Evolutionary conservation across 2,797 vertebrate genomes (phyloP).

Genomic region (Melanotaenia nigrans): DNA sequence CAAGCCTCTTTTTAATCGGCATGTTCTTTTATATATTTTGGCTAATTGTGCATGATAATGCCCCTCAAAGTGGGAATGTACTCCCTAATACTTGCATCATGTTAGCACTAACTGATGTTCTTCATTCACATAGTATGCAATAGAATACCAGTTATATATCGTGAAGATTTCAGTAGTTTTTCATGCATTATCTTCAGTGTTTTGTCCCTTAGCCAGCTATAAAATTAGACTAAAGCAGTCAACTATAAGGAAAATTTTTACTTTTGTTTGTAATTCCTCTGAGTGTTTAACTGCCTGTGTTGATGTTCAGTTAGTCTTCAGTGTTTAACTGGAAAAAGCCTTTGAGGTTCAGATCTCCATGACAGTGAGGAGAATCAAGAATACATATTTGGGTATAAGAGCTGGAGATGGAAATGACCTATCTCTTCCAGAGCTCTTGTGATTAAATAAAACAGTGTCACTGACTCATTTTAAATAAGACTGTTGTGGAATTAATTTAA

Average conservation of each 20-base stretch:
- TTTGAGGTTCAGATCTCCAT: slow-evolving; percentile 38
- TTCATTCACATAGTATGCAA: too few species aligned
- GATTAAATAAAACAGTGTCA: neutral
- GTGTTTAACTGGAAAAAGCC: slow-evolving; percentile 24
- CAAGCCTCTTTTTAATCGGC: neutral
- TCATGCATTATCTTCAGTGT: neutral
- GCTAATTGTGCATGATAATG: neutral
- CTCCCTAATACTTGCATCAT: neutral
- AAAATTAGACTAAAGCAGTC: neutral
- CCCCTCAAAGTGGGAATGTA: neutral
- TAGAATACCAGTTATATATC: too few species aligned
- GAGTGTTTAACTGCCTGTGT: slow-evolving; percentile 15
- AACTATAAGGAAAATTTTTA: neutral
- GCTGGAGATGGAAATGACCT: neutral
- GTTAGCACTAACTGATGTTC: neutral
- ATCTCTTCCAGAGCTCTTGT: neutral
- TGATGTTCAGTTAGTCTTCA: slow-evolving; percentile 26
- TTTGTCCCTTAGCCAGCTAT: neutral
- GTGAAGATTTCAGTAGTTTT: too few species aligned
- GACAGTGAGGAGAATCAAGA: slow-evolving; percentile 64
- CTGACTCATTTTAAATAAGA: neutral
- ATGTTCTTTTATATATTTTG: neutral
- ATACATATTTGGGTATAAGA: slow-evolving; percentile 43
- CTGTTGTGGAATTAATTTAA: neutral
- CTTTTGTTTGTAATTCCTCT: neutral